Conservation (phyloP, 2,888 invertebrate genomes). For the Alloplasta piceator region DNA sequence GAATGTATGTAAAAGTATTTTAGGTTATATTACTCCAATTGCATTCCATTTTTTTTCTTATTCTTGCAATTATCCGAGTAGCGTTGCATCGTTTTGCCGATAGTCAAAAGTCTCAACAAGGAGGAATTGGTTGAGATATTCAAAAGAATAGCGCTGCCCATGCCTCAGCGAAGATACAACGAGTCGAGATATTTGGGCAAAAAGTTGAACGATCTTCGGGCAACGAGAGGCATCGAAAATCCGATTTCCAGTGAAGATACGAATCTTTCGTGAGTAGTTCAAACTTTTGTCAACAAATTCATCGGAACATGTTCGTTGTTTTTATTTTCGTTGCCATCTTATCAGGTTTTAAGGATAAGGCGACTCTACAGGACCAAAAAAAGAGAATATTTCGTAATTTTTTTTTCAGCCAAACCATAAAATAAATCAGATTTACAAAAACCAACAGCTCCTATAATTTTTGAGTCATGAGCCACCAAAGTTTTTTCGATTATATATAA, state of each 20-base stretch:
- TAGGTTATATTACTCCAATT: slow-evolving; percentile 47
- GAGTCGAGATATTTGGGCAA: slow-evolving; percentile 67
- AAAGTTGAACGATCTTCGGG: slow-evolving; percentile 68
- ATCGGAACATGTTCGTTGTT: too few relatives aligned
- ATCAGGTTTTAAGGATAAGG: too few relatives aligned
- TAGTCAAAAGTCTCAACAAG: slow-evolving; percentile 70
- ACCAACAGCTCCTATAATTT: too few relatives aligned
- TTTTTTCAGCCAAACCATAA: too few relatives aligned
- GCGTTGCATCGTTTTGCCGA: slow-evolving; percentile 76
- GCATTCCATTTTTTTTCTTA: slow-evolving; percentile 1
- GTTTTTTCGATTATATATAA: too few relatives aligned
- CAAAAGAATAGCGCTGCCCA: slow-evolving; percentile 76
- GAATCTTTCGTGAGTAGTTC: slow-evolving; percentile 66
- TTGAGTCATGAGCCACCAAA: too few relatives aligned
- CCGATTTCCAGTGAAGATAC: slow-evolving; percentile 57
- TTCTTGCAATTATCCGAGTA: slow-evolving; percentile 51
- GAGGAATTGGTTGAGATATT: slow-evolving; percentile 76
- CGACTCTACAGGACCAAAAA: too few relatives aligned
- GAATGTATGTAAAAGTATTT: slow-evolving; percentile 71
- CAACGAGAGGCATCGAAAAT: slow-evolving; percentile 62
- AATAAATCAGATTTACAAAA: too few relatives aligned
- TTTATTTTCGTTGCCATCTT: too few relatives aligned
- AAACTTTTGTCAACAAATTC: not conserved
- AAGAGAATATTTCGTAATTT: too few relatives aligned
- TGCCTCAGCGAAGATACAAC: slow-evolving; percentile 74